Conservation (phyloP, 2,113 vertebrate species). For the Neogale vison region DNA sequence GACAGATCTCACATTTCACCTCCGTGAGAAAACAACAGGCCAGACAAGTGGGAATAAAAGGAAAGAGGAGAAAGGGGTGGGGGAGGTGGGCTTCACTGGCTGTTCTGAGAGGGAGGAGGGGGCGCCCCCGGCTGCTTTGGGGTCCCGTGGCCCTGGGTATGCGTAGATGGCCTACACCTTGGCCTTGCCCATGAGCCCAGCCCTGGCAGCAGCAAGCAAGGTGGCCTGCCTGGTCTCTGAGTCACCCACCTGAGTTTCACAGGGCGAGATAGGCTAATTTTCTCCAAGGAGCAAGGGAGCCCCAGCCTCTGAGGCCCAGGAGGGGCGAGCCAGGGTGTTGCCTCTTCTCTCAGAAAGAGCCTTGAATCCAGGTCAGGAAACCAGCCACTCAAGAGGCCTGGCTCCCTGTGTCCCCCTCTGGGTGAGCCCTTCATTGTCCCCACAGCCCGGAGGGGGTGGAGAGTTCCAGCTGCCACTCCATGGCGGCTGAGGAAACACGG, state of each 20-base stretch:
- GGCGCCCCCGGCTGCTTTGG: neutral
- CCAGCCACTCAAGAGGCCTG: neutral
- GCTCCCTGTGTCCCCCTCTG: neutral
- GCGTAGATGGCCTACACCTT: constrained; percentile 19
- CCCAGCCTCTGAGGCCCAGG: neutral
- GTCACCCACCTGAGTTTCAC: constrained; percentile 69
- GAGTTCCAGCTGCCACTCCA: neutral
- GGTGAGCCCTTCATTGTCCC: neutral
- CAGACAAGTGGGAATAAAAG: constrained; percentile 8
- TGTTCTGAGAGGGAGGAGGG: neutral
- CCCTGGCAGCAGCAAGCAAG: constrained; percentile 21
- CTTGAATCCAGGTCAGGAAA: neutral
- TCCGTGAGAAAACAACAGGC: constrained; percentile 43
- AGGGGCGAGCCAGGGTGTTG: neutral
- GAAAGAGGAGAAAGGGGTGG: neutral
- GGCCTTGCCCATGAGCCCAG: constrained; percentile 31
- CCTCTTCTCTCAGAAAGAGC: neutral
- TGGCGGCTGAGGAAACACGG: neutral
- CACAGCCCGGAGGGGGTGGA: neutral
- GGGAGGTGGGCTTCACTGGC: neutral
- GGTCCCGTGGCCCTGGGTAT: neutral
- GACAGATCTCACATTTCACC: constrained; percentile 67
- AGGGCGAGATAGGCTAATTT: constrained; percentile 63
- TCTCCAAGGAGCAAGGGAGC: neutral
- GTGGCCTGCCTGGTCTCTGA: constrained; percentile 57